Percentiles rank a stretch among this genome's conserved stretches.
These are phyloP conservation scores for Ancistrus triradiatus DNA, from an alignment of 2,113 vertebrate species.

Conservation along the genomic window DNA sequence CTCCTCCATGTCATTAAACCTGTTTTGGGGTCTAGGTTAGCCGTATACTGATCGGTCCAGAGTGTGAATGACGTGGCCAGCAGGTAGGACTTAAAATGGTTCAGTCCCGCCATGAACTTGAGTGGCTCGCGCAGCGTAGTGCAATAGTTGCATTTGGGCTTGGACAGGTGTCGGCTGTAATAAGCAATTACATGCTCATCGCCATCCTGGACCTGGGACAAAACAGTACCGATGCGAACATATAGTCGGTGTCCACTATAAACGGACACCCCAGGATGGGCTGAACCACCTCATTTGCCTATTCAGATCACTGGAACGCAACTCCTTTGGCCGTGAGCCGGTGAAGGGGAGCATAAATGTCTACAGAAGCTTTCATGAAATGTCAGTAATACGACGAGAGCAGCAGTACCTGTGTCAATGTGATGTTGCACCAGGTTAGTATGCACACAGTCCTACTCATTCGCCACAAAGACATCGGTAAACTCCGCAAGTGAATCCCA, in stretches of 20 bases:
- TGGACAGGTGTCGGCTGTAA: not conserved
- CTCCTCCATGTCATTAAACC: not conserved
- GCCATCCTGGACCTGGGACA: not conserved
- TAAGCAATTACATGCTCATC: not conserved
- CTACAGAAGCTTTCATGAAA: not conserved
- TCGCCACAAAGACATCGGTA: not conserved
- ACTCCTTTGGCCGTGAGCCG: not conserved
- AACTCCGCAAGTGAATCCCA: not conserved
- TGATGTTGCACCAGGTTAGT: not conserved
- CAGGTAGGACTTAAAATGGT: not conserved
- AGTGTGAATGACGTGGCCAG: not conserved
- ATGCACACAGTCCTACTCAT: not conserved
- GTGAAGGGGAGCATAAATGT: not conserved
- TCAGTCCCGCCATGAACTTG: not conserved
- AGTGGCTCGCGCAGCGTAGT: not conserved
- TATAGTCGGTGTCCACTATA: not conserved
- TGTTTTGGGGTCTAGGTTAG: not conserved
- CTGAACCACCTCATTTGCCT: not conserved
- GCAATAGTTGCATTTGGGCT: not conserved
- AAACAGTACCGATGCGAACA: not conserved
- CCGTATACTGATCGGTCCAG: not conserved
- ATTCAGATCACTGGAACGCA: not conserved
- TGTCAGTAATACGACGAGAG: not conserved
- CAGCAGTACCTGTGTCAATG: not conserved
- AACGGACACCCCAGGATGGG: not conserved